Base-by-base conservation (phyloP, 2,797 vertebrate genomes). In the Liasis olivaceus region DNA sequence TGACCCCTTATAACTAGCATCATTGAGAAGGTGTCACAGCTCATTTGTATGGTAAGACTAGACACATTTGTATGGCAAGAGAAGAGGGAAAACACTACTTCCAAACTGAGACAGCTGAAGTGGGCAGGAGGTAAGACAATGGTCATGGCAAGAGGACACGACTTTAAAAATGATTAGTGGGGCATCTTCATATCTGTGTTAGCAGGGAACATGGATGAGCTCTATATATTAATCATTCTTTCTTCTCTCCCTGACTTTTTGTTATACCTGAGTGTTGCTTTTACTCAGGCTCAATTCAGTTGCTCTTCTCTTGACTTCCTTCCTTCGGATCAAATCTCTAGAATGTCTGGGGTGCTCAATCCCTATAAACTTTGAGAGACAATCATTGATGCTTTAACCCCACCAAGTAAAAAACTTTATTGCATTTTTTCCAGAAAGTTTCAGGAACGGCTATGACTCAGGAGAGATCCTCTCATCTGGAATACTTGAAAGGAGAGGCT, bases 221-320 rank as follows among this genome's bases (percentile, higher is more conserved):
- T 81, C 72, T 47, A 81, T 81, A 95, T 95, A 95, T 89, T 36
- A 95, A 36, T 89, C 85, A 12, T 51, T 81, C 4, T 93, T 89
- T 66, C n/a, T 87, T 93, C 93, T 51, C 28, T 93, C 59, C 28
- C 62, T n/a, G 47, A 63, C 31, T 93, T 58, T 96, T 92, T 94
- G 91, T 95, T 93, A 85, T 51, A 59, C 56, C 93, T 0, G 0
- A 90, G 62, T 92, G 89, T 89, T 94, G 87, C 26, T 96, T 66
- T 90, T 93, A 24, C 87, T 93, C 69, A 86, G 42, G 42, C 2
- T 47, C 1, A 87, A 84, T 94, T 85, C 60, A 77, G 20, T 77
- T 72, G 31, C 8, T 22, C 69, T 77, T 77, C 64, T 6, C 20
- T 77, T 6, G 9, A 64, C 15, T 9, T 9, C 31, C 69, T 22